Evolutionary conservation across 2,888 invertebrate species (phyloP), one percentile per base, ranked within the genome.

Genomic region (Glyphotaelius pellucidus): DNA sequence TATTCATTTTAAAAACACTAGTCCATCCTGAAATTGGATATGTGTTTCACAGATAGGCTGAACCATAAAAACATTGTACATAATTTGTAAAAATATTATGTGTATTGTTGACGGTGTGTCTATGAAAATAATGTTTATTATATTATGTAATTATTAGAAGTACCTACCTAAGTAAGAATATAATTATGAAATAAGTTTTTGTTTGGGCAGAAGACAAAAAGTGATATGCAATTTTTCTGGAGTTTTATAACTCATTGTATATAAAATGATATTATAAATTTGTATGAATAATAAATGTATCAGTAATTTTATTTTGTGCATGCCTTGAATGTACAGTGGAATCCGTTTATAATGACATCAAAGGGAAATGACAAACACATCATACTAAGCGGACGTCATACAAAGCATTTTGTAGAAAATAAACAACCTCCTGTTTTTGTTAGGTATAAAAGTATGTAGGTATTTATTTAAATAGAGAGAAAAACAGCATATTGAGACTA

Each of bases 11-110:
- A 67, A n/a, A 67, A 67, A 25, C 67, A 67, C n/a, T 9, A n/a
- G 25, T 67, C 67, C 67, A 25, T 67, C 67, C 67, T n/a, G n/a
- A 67, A 25, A n/a, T 67, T 67, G n/a, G 67, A 67, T 67, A n/a
- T 2, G 67, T 25, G 25, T 67, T n/a, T 9, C 67, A 25, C 25
- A 67, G 67, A 67, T 67, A 67, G 67, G 67, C 67, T 67, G 67
- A 67, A 67, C 67, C 67, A 67, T 25, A 67, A 67, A 67, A 67
- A 25, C 67, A 25, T 67, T 67, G 67, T 67, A 67, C 25, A 67
- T 67, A 67, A 67, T 67, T 67, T 67, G 67, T 67, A 67, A 67
- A 67, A 67, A 67, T 67, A 67, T 67, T 67, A 67, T 67, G 67
- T 67, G 67, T 67, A 67, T 67, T 67, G 67, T 67, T 67, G 67